phyloP scores from a whole-genome alignment of 2,113 vertebrate genomes.

The Bombycilla garrulus region DNA sequence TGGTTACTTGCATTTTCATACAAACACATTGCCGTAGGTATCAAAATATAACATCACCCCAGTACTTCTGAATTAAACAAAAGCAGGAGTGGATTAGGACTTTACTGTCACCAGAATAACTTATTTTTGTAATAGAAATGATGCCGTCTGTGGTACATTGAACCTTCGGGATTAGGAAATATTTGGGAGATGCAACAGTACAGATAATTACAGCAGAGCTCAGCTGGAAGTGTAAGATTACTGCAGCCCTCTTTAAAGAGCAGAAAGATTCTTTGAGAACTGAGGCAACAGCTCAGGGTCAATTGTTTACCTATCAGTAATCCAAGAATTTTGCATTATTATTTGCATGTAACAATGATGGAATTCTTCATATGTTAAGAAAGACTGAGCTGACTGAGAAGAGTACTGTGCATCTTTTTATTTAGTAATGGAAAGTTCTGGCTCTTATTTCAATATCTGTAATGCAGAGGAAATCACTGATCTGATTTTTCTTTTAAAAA shows the following conservation, averaged over 20 bases:
- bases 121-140: neutral
- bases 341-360: neutral
- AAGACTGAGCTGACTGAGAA: neutral
- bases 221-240: neutral
- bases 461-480: neutral
- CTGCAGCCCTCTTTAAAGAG: neutral
- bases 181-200: neutral
- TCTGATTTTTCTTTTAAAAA: neutral
- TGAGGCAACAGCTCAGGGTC: neutral
- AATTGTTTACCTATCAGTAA: neutral
- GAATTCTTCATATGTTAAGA: neutral
- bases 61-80: neutral
- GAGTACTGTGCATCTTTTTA: neutral
- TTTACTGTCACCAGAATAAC: neutral
- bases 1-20: neutral
- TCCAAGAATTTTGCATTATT: neutral
- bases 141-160: neutral
- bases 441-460: neutral
- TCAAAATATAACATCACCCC: neutral
- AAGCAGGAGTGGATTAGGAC: neutral
- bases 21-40: neutral
- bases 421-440: neutral
- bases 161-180: neutral
- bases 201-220: neutral
- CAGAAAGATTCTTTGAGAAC: neutral